These are phyloP conservation scores for Oreochromis spilurus DNA, from an alignment of 2,113 vertebrate species.

Conservation along the genomic window DNA sequence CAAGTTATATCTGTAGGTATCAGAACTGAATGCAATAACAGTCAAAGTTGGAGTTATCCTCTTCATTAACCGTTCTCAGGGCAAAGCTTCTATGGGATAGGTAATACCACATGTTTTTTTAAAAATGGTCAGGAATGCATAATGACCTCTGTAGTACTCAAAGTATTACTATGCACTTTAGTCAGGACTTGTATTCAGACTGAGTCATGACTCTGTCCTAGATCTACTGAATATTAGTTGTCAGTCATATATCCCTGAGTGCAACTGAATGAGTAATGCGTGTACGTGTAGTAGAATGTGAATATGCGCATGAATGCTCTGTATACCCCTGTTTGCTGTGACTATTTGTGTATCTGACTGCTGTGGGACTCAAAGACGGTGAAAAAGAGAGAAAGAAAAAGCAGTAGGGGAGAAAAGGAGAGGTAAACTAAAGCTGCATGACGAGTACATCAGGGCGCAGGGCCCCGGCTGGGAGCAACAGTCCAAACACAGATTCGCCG, in stretches of 20 bases:
- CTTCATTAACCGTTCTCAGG: background rate
- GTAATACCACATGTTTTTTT: background rate
- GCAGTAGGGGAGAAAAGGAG: background rate
- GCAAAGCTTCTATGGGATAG: background rate
- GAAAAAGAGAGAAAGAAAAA: background rate
- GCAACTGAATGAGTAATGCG: conserved; percentile 46
- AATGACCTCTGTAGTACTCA: background rate
- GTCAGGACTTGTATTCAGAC: background rate
- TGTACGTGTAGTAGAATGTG: conserved; percentile 53
- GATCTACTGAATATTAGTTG: background rate
- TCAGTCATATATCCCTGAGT: conserved; percentile 26
- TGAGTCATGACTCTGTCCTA: conserved; percentile 9
- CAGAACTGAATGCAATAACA: background rate
- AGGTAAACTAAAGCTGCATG: conserved; percentile 60
- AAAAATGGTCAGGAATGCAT: background rate
- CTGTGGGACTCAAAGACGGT: conserved; percentile 28
- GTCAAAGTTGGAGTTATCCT: background rate
- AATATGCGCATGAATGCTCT: conserved; percentile 51
- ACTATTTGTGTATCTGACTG: conserved; percentile 43
- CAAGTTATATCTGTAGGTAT: background rate
- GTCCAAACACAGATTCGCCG: conserved; percentile 48
- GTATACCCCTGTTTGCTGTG: conserved; percentile 39
- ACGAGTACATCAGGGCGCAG: conserved; percentile 45
- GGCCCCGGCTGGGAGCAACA: conserved; percentile 26
- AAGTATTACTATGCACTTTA: background rate